Conservation (phyloP, 2,888 invertebrate genomes). For the Dascillus cervinus region DNA sequence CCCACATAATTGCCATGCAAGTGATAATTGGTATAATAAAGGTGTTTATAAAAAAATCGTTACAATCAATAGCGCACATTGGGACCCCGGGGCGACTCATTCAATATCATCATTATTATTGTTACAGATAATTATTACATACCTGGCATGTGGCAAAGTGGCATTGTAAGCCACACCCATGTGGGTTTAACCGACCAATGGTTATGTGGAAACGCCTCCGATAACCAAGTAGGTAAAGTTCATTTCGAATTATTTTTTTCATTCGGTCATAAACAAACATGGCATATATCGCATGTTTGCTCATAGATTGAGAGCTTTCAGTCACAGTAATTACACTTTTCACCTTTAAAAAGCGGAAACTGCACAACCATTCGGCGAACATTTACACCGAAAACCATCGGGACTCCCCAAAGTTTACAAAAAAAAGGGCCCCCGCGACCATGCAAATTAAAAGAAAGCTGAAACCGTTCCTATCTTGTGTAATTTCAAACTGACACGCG, state of each 20-base stretch:
- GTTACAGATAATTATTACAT: constrained; percentile 14
- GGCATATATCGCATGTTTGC: constrained; percentile 6
- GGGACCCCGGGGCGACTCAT: constrained; percentile 3
- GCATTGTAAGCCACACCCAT: constrained; percentile 14
- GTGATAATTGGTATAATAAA: constrained; percentile 8
- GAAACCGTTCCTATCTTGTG: too few species aligned
- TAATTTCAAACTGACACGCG: too few species aligned
- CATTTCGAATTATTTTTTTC: constrained; percentile 14
- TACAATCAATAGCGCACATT: constrained; percentile 3
- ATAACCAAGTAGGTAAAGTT: constrained; percentile 14
- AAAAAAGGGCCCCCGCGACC: too few species aligned
- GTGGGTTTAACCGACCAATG: constrained; percentile 10
- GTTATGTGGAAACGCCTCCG: constrained; percentile 13
- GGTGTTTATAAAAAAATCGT: constrained; percentile 7
- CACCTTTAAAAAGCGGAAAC: too few species aligned
- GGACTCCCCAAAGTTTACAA: too few species aligned
- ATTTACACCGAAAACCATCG: too few species aligned
- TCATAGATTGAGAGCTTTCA: too few species aligned
- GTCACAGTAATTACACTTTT: too few species aligned
- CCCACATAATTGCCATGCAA: constrained; percentile 7
- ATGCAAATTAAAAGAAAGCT: too few species aligned
- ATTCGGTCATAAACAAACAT: constrained; percentile 11
- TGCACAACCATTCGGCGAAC: too few species aligned
- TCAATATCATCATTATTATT: constrained; percentile 10
- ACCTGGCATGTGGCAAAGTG: constrained; percentile 14